Percentiles rank a stretch among this genome's conserved stretches.
Conservation (phyloP, 2,797 vertebrate genomes). For the Rhinichthys osculus region DNA sequence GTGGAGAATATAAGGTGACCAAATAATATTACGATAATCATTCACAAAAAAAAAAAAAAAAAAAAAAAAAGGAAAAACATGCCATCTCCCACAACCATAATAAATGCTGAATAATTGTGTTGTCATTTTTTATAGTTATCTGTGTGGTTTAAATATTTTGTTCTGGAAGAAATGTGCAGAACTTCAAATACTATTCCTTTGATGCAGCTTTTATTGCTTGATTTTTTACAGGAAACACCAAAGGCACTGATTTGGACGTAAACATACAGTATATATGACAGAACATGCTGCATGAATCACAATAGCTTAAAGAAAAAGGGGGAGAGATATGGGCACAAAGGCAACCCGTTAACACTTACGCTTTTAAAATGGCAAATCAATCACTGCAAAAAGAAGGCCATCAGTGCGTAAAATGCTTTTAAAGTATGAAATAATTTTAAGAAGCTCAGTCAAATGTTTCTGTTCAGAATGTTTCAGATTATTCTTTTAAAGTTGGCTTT, state of each 20-base stretch:
- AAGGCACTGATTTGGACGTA: slow-evolving; percentile 51
- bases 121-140: too few species aligned
- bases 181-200: neutral
- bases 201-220: slow-evolving; percentile 57
- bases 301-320: neutral
- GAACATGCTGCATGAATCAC: slow-evolving; percentile 14
- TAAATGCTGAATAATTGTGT: neutral
- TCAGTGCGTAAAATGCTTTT: neutral
- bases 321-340: neutral
- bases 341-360: neutral
- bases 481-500: neutral
- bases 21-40: neutral
- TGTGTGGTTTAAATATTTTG: neutral
- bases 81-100: neutral
- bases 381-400: neutral
- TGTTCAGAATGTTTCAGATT: neutral
- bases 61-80: too few species aligned
- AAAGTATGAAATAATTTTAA: neutral
- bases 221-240: slow-evolving; percentile 35
- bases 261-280: slow-evolving; percentile 20
- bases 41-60: neutral
- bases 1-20: neutral
- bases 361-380: neutral
- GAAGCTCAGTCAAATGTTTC: neutral
- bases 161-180: neutral